Evolutionary conservation across 2,888 invertebrate genomes (phyloP).

Genomic region (Caenorhabditis afra): DNA sequence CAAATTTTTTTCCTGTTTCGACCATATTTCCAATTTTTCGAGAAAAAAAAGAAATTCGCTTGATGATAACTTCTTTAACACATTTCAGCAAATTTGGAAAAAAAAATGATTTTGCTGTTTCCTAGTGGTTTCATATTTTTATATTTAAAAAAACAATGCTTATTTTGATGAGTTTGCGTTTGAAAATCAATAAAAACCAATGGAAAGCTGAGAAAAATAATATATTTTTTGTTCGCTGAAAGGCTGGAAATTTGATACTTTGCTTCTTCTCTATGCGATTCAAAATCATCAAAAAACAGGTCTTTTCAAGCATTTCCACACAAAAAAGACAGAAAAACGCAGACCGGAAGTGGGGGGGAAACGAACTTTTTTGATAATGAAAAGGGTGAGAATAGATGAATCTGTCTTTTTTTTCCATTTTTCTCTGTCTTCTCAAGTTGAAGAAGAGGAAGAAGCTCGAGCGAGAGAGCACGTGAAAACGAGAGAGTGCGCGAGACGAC

Average conservation of each 20-base stretch:
- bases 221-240: too few species aligned
- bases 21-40: not conserved
- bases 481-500: conserved; percentile 12
- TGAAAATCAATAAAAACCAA: too few species aligned
- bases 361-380: not conserved
- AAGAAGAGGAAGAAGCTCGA: not conserved
- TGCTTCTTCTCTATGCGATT: too few species aligned
- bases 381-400: too few species aligned
- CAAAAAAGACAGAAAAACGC: not conserved
- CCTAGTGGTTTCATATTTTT: not conserved
- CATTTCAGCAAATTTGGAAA: too few species aligned
- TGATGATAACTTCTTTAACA: not conserved
- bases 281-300: too few species aligned
- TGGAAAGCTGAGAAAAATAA: too few species aligned
- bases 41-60: not conserved
- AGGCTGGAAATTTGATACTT: not conserved
- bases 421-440: conserved; percentile 6
- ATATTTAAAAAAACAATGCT: not conserved
- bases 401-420: conserved; percentile 6
- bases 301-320: too few species aligned
- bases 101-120: too few species aligned
- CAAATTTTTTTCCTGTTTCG: too few species aligned
- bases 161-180: too few species aligned
- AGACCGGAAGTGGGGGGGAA: not conserved
- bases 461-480: not conserved